These are phyloP conservation scores for Mythimna lalbum DNA, from an alignment of 2,888 invertebrate species.

Conservation along the genomic window DNA sequence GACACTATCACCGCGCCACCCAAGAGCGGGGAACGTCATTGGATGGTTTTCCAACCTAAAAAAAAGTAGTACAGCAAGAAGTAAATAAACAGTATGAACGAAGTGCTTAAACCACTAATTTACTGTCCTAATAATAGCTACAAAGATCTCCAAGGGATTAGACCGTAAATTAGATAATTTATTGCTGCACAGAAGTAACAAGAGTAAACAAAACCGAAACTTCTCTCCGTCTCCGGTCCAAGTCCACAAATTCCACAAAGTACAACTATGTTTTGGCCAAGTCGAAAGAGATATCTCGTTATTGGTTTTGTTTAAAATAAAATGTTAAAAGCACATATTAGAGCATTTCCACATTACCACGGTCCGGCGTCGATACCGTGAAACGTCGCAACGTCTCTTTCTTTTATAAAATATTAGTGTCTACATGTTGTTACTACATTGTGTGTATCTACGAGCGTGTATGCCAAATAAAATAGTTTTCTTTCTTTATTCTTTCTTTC, in stretches of 20 bases:
- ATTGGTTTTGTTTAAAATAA: conserved; percentile 6
- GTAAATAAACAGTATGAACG: conserved; percentile 25
- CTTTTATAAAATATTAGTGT: too few relatives aligned
- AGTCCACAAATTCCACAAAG: conserved; percentile 11
- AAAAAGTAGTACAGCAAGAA: neutral
- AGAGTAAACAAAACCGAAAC: conserved; percentile 42
- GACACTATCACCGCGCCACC: too few relatives aligned
- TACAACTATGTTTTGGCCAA: conserved; percentile 3
- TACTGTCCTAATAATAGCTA: conserved; percentile 39
- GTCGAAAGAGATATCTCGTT: neutral
- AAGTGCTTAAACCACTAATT: conserved; percentile 32
- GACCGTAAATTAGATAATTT: conserved; percentile 55
- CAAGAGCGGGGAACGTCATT: too few relatives aligned
- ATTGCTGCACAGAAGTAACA: conserved; percentile 38
- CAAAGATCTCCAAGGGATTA: conserved; percentile 41
- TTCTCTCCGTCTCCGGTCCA: neutral
- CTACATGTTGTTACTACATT: too few relatives aligned
- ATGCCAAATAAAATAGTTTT: too few relatives aligned
- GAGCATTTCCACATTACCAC: too few relatives aligned
- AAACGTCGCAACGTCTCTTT: too few relatives aligned
- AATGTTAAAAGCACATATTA: neutral
- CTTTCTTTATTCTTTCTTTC: too few relatives aligned
- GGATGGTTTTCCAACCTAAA: too few relatives aligned
- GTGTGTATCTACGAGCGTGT: too few relatives aligned
- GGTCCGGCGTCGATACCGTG: too few relatives aligned